Conservation (phyloP, 2,797 vertebrate species). For the Tapera naevia region DNA sequence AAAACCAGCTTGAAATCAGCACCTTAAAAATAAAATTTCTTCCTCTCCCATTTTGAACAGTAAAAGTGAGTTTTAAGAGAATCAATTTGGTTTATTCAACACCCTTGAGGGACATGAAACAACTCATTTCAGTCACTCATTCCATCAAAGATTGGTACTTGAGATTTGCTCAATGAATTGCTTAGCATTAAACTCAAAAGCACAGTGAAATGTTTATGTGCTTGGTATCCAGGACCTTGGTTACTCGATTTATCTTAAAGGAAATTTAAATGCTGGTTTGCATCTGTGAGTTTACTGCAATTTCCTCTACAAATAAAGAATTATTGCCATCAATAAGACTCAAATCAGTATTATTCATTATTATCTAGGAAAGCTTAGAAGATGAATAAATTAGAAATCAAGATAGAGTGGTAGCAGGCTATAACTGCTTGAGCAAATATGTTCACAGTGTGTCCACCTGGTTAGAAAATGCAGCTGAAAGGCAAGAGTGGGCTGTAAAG, state of each 20-base stretch:
- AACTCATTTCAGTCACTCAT: not conserved
- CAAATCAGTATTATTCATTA: not conserved
- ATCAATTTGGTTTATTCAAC: not conserved
- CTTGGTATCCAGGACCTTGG: not conserved
- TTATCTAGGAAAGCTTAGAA: not conserved
- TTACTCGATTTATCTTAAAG: not conserved
- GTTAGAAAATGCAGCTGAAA: not conserved
- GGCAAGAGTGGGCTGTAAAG: not conserved
- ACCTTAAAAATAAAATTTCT: not conserved
- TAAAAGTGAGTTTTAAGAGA: slow-evolving; percentile 6
- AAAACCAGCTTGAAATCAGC: not conserved
- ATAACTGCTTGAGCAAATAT: not conserved
- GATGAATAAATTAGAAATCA: not conserved
- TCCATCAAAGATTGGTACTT: not conserved
- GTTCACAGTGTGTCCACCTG: not conserved
- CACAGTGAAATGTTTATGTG: not conserved
- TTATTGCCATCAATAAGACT: not conserved
- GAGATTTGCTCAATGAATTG: not conserved
- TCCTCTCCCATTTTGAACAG: not conserved
- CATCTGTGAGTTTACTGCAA: not conserved
- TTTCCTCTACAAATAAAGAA: not conserved
- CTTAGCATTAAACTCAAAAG: not conserved
- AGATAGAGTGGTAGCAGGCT: not conserved
- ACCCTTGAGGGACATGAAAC: not conserved
- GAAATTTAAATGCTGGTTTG: not conserved